Evolutionary conservation across 2,113 vertebrate species (phyloP), one percentile per base, ranked within the genome.

Genomic region (Festucalex cinctus): DNA sequence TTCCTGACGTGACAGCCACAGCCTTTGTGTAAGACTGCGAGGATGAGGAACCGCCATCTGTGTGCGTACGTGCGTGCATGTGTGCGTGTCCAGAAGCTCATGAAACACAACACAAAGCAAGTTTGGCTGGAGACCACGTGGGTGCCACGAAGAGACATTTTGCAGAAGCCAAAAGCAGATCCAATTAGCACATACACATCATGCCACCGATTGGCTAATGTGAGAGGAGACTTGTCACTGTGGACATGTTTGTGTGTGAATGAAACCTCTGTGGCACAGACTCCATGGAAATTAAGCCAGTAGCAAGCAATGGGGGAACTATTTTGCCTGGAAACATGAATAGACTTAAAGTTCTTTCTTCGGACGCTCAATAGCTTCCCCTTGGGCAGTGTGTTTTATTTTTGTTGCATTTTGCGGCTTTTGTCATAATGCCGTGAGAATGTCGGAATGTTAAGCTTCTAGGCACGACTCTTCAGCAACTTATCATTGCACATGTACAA

Each of bases 1-100:
- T 85, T 85, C 79, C 83, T 80, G 75, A 81, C 41, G 67, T 83
- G 76, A 76, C 75, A 78, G 82, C 70, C 83, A 79, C 35, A 49
- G 76, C 66, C 70, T 85, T 78, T 85, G 79, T 82, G 76, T 3
- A 10, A 72, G 71, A 70, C 68, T 54, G 76, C 22, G 63, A 81
- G 74, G 49, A 53, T 61, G 54, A 69, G 35, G 63, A 64, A 66
- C 66, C 77, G 70, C 79, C n/a, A 59, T 63, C 69, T 41, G 39
- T 14, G 28, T 22, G 62, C 26, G 39, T 14, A 19, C 35, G 54
- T 32, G 37, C 17, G 24, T 48, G 63, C 16, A 14, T 22, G 20
- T 17, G 26, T 49, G 64, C 24, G 65, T 56, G 63, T 65, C 63
- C 65, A n/a, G 17, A 32, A 20, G 64, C 68, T 54, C 69, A 70